phyloP scores from a whole-genome alignment of 2,797 vertebrate species.

The Lepilemur septentrionalis region DNA sequence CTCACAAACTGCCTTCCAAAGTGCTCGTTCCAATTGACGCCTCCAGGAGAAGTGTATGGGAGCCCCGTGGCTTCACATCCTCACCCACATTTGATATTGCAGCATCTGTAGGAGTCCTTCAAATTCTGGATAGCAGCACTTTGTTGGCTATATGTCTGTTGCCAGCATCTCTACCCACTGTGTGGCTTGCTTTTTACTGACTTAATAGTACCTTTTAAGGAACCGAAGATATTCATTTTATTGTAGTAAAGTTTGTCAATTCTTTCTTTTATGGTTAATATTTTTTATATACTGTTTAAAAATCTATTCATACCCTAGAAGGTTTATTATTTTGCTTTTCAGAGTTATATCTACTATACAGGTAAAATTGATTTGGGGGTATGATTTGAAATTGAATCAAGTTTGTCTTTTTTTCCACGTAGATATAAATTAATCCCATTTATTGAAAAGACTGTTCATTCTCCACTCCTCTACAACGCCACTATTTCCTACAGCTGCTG shows the following conservation, averaged over 20 bases:
- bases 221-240: neutral
- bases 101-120: neutral
- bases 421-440: neutral
- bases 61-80: neutral
- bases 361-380: neutral
- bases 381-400: neutral
- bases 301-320: neutral
- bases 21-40: neutral
- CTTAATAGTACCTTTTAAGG: neutral
- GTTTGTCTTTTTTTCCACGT: neutral
- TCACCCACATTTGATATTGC: neutral
- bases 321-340: constrained; percentile 16
- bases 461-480: neutral
- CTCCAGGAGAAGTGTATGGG: neutral
- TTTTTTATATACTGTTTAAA: neutral
- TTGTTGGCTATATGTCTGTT: neutral
- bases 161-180: neutral
- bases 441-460: neutral
- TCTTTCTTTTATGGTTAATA: neutral
- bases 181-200: neutral
- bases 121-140: neutral
- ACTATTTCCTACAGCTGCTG: neutral
- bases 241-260: neutral
- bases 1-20: neutral
- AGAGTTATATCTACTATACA: neutral